phyloP scores from a whole-genome alignment of 2,888 invertebrate species.

The Chalcosyrphus nemorum region DNA sequence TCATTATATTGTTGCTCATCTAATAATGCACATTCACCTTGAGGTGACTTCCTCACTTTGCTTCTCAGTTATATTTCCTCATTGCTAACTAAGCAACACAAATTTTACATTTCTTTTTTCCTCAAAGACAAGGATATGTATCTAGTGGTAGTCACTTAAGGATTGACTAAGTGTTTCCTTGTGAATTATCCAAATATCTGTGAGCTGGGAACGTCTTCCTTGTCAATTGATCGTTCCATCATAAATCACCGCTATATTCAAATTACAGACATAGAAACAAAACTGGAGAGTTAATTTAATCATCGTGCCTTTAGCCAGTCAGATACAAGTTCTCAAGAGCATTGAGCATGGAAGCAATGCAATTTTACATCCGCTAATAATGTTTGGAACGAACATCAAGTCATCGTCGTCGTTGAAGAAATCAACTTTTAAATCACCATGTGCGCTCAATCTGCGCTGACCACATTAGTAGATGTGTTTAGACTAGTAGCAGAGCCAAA shows the following conservation, averaged over 20 bases:
- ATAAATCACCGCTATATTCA: slow-evolving; percentile 18
- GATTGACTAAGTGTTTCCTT: slow-evolving; percentile 47
- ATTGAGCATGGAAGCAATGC: not conserved
- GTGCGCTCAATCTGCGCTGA: slow-evolving; percentile 4
- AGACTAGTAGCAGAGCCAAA: slow-evolving; percentile 24
- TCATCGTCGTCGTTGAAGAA: not conserved
- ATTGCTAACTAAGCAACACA: slow-evolving; percentile 28
- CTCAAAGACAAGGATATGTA: slow-evolving; percentile 25
- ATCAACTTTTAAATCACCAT: slow-evolving; percentile 24
- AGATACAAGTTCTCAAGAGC: slow-evolving; percentile 39
- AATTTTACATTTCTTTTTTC: not conserved
- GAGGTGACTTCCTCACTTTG: slow-evolving; percentile 52
- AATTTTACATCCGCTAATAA: slow-evolving; percentile 23
- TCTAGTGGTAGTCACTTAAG: slow-evolving; percentile 14
- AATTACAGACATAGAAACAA: slow-evolving; percentile 16
- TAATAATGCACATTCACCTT: slow-evolving; percentile 45
- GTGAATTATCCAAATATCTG: slow-evolving; percentile 43
- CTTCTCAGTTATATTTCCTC: slow-evolving; percentile 35
- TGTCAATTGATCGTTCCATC: slow-evolving; percentile 17
- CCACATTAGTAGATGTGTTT: slow-evolving; percentile 20
- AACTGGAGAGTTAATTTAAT: slow-evolving; percentile 10
- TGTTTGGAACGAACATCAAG: slow-evolving; percentile 6
- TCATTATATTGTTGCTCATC: slow-evolving; percentile 40
- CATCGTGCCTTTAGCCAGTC: slow-evolving; percentile 41
- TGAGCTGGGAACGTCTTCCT: slow-evolving; percentile 47